Conservation (phyloP, 2,113 vertebrate genomes). For the Chloropsis cyanopogon region DNA sequence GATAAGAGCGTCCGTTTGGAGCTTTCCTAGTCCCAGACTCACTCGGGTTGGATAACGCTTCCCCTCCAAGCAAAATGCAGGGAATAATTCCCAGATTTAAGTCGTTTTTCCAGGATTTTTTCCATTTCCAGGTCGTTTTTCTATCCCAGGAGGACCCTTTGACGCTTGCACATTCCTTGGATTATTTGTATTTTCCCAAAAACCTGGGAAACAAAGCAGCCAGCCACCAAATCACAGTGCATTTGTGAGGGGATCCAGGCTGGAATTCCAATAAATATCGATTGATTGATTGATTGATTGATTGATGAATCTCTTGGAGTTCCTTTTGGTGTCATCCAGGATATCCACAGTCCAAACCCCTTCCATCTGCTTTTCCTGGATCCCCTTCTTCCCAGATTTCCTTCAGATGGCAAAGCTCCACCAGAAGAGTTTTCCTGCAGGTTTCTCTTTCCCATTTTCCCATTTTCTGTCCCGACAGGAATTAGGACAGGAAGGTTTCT, state of each 20-base stretch:
- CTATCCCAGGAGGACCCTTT: background rate
- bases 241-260: no score
- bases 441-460: background rate
- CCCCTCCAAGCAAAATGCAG: background rate
- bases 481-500: background rate
- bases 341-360: background rate
- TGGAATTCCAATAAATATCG: background rate
- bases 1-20: background rate
- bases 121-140: background rate
- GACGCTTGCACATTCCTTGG: background rate
- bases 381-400: background rate
- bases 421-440: background rate
- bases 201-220: background rate
- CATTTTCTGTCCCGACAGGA: background rate
- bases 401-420: background rate
- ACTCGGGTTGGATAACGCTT: background rate
- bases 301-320: background rate
- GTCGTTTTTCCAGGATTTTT: background rate
- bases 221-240: background rate
- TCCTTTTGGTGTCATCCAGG: background rate
- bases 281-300: rapidly evolving
- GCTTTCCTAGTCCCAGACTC: background rate
- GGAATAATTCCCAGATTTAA: background rate
- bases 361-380: background rate
- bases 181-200: background rate